phyloP scores from a whole-genome alignment of 2,797 vertebrate species.

The Sebastes diploproa region DNA sequence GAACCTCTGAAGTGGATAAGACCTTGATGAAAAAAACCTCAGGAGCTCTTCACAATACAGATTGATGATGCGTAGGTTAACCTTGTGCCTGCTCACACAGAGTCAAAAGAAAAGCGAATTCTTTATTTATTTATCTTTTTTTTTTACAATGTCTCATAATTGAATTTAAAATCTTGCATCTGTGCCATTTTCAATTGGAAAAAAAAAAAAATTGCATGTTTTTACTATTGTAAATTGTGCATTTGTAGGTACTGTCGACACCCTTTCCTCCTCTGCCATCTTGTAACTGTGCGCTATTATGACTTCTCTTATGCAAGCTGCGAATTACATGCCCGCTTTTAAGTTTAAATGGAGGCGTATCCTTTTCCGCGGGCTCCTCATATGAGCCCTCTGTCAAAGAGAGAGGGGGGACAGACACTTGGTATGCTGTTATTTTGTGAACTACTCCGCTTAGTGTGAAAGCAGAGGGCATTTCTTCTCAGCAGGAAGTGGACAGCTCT shows the following conservation, averaged over 20 bases:
- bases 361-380: conserved; percentile 64
- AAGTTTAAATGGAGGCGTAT: conserved; percentile 77
- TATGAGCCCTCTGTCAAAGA: conserved; percentile 65
- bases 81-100: conserved; percentile 30
- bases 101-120: conserved; percentile 1
- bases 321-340: conserved; percentile 74
- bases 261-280: conserved; percentile 45
- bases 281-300: conserved; percentile 64
- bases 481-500: conserved; percentile 81
- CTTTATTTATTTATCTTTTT: not conserved
- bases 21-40: conserved; percentile 73
- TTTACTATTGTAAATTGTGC: conserved; percentile 63
- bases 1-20: conserved; percentile 79
- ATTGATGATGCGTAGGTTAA: conserved; percentile 59
- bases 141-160: conserved; percentile 13
- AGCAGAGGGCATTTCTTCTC: conserved; percentile 81
- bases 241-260: conserved; percentile 59
- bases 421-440: conserved; percentile 82
- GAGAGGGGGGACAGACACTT: conserved; percentile 60
- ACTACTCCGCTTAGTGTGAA: conserved; percentile 80
- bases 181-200: not conserved
- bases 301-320: conserved; percentile 51
- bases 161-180: conserved; percentile 31
- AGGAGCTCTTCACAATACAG: conserved; percentile 67
- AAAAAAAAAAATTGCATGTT: conserved; percentile 66